phyloP scores from a whole-genome alignment of 2,888 invertebrate species.

The Oscheius onirici region DNA sequence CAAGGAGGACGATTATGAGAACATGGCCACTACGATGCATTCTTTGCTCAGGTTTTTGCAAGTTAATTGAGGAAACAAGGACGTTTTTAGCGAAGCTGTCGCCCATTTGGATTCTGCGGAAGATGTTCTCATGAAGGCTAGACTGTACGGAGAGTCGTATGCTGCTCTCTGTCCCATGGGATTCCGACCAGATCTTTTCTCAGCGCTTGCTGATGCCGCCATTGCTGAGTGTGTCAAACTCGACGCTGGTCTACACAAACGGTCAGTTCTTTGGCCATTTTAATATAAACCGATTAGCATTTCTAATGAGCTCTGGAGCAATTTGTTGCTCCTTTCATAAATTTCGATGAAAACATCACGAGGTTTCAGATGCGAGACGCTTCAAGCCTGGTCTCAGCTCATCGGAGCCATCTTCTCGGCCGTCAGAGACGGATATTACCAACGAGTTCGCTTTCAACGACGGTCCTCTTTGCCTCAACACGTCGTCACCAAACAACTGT shows the following conservation, averaged over 20 bases:
- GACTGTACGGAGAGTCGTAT: conserved; percentile 60
- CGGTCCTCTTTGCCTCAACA: conserved; percentile 59
- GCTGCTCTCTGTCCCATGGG: conserved; percentile 64
- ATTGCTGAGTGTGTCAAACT: conserved; percentile 70
- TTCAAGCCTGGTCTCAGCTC: conserved; percentile 69
- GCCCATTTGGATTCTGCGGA: conserved; percentile 63
- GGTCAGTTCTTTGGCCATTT: conserved; percentile 21
- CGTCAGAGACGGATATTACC: conserved; percentile 68
- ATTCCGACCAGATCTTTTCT: conserved; percentile 70
- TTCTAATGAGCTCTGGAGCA: background rate
- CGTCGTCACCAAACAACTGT: conserved; percentile 49
- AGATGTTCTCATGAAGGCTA: conserved; percentile 54
- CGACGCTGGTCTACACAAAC: conserved; percentile 65
- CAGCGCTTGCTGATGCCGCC: conserved; percentile 66
- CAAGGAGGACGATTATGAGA: conserved; percentile 58
- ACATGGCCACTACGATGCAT: conserved; percentile 55
- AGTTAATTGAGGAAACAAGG: background rate
- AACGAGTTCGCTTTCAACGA: conserved; percentile 35
- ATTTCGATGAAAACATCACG: background rate
- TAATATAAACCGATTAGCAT: background rate
- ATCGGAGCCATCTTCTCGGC: conserved; percentile 66
- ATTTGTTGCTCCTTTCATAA: background rate
- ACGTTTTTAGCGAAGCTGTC: conserved; percentile 60
- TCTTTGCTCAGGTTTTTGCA: conserved; percentile 33
- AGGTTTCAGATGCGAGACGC: conserved; percentile 62